phyloP scores from a whole-genome alignment of 64 coral and sea anemone species.

The Acropora tenuis region DNA sequence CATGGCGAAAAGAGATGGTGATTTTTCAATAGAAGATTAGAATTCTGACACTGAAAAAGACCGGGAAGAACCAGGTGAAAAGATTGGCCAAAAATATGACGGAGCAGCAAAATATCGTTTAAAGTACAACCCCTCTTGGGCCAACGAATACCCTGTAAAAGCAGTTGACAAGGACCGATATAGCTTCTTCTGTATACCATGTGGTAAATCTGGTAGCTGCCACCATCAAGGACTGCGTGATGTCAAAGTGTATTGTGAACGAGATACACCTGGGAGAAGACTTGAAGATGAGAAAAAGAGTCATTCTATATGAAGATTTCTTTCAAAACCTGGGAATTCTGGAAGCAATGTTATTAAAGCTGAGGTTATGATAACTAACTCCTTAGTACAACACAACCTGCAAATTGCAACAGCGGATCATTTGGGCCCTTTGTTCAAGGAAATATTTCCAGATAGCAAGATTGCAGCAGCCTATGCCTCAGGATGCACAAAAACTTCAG shows the following conservation, averaged over 20 bases:
- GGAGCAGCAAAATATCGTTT: constrained; percentile 50
- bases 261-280: neutral
- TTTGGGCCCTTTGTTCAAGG: constrained; percentile 54
- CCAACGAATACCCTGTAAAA: constrained; percentile 52
- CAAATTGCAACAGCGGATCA: constrained; percentile 48
- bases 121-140: constrained; percentile 56
- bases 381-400: constrained; percentile 54
- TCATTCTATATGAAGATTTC: neutral
- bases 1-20: constrained; percentile 46
- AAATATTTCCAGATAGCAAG: constrained; percentile 57
- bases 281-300: neutral
- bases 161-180: constrained; percentile 45
- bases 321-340: no score
- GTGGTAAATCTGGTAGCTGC: neutral
- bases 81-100: constrained; percentile 57
- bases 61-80: constrained; percentile 51
- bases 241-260: no score
- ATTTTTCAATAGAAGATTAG: constrained; percentile 58
- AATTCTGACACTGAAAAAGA: constrained; percentile 53
- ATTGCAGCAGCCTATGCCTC: constrained; percentile 39
- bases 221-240: neutral
- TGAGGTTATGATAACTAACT: constrained; percentile 45
- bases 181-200: constrained; percentile 42
- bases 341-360: constrained; percentile 40
- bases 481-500: constrained; percentile 43